Evolutionary conservation across 2,888 invertebrate genomes (phyloP), one percentile per base, ranked within the genome.

Genomic region (Agonopterix alstromeriana): DNA sequence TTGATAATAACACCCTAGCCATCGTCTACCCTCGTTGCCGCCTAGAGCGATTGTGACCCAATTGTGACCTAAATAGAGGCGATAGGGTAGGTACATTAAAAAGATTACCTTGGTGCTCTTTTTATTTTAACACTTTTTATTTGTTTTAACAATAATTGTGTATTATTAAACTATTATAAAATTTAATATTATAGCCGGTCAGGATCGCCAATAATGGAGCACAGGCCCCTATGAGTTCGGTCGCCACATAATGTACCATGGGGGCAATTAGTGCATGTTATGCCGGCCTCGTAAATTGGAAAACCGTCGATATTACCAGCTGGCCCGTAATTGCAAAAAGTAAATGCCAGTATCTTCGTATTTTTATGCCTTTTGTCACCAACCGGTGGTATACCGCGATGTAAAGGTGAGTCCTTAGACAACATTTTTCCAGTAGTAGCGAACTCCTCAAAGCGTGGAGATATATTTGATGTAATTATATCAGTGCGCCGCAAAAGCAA

Each of bases 311-410:
- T 78, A 57, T 88, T 87, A 1, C 88, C 88, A 2, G 86, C 86
- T 7, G 88, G 88, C 0, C 86, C 88, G 53, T 88, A 88, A 55
- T 88, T 87, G 56, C 88, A 88, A 62, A 87, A 76, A 2, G 87
- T 87, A 52, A 75, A 85, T 0, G 84, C 84, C 46, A 87, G 65
- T 48, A 87, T 76, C 48, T 73, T 78, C 0, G 75, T 60, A n/a
- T 80, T 77, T 44, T 62, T 65, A 2, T 65, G 60, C 46, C 57
- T 65, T 9, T 54, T 58, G 3, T 49, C 54, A 7, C 52, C 58
- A 0, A 53, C 56, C 2, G 61, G 58, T 2, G 64, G 38, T 40
- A 66, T 49, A 0, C 85, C 86, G 1, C 86, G 73, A 51, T 83
- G 72, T 43, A 86, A 60, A 7, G 82, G 77, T 0, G 82, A 82